Evolutionary conservation across 2,797 vertebrate species (phyloP), one percentile per base, ranked within the genome.

Genomic region (Coregonus ussuriensis): DNA sequence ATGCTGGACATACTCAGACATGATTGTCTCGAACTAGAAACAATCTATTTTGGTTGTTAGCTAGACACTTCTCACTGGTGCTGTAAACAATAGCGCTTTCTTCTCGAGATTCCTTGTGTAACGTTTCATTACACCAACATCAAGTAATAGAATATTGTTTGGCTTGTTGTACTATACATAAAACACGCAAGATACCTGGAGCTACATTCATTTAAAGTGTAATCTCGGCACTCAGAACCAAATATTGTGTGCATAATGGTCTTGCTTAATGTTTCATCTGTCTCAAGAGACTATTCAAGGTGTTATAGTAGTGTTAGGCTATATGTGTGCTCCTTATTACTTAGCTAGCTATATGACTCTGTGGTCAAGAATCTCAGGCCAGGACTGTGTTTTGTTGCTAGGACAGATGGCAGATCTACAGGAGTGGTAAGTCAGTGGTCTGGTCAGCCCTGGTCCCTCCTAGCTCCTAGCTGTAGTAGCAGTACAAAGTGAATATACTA

Each of bases 1-100:
- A 33, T 56, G 66, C 13, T 63, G 6, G 59, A 65, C 37, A 74
- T 56, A 68, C 41, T 75, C 72, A 25, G 29, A 65, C 70, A 65
- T 6, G 41, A 47, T 47, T 47, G 41, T 11, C 41, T 47, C 41
- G 41, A 47, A 11, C 41, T 11, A 77, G 62, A 33, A 25, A 25
- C 15, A 47, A 14, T 54, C 2, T 16, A 37, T 1, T 79, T 52
- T 25, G 35, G 56, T 62, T 62, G 18, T 3, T 77, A 72, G 25
- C 3, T 76, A 74, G 21, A 6, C 74, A 37, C 35, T 11, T 65
- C 9, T 53, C 16, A 75, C 62, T 21, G 72, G 11, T 3, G 21
- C 59, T 25, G 54, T 56, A n/a, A 56, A 56, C 54, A 56, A 56
- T 56, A 6, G 4, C 54, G 4, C 18, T n/a, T 56, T 6, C 18